Conservation (phyloP, 2,113 vertebrate species). For the Mesocricetus auratus region DNA sequence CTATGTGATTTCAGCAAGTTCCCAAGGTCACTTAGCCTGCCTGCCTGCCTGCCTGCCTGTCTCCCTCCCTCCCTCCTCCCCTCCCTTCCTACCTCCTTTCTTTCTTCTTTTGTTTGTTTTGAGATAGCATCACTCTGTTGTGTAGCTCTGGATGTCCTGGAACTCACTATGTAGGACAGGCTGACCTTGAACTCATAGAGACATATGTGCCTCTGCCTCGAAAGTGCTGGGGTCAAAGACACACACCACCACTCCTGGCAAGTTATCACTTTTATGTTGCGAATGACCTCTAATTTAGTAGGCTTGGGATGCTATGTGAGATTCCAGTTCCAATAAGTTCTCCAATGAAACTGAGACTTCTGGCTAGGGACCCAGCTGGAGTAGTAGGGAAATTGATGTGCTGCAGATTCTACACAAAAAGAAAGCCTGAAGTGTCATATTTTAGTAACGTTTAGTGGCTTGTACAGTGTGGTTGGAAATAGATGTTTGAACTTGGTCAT, state of each 20-base stretch:
- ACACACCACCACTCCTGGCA: not conserved
- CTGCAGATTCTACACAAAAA: not conserved
- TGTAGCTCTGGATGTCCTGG: not conserved
- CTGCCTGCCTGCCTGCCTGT: not conserved
- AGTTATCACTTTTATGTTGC: not conserved
- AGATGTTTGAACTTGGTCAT: not conserved
- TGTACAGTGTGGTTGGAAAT: not conserved
- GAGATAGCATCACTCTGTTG: not conserved
- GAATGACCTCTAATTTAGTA: not conserved
- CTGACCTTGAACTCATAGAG: no score
- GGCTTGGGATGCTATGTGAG: not conserved
- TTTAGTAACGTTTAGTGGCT: not conserved
- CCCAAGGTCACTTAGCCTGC: not conserved
- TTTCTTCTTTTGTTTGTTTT: rapidly evolving
- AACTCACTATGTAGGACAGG: not conserved
- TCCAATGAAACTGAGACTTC: not conserved
- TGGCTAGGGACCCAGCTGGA: not conserved
- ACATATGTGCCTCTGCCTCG: not conserved
- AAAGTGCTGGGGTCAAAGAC: not conserved
- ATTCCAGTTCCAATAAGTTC: not conserved
- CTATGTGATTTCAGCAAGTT: not conserved
- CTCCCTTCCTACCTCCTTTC: rapidly evolving
- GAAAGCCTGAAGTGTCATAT: not conserved
- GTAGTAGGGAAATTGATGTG: not conserved
- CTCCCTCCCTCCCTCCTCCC: not conserved